Base-by-base conservation (phyloP, 2,888 invertebrate species). In the Hypolimnas misippus region DNA sequence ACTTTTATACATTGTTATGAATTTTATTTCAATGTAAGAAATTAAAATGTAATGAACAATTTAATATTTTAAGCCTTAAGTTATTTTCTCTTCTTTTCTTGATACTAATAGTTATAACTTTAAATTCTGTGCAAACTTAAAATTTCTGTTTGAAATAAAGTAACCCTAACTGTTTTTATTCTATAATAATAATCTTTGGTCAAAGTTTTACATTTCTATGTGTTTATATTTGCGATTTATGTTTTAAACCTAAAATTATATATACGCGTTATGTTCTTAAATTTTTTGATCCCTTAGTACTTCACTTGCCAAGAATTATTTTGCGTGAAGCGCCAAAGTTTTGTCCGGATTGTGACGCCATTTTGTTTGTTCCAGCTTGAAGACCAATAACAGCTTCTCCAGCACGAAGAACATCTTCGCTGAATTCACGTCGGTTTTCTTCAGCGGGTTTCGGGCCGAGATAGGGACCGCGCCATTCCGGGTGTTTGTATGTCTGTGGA, bases 391-490 rank as follows among this genome's bases (percentile, higher is more conserved):
- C 94, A 14, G 94, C 93, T 76, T 97, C 95, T 0, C 97, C 97
- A 21, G 97, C 97, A 35, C 96, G 93, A 56, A 98, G 91, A 70
- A 96, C 96, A 70, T 96, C 95, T 73, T 97, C 96, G 61, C 95
- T 94, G 92, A 96, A 98, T 54, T 96, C 95, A 4, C 97, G 93
- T 57, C 93, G 93, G 88, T 97, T 96, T 79, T 97, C 97, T 75
- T 97, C 97, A 5, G 97, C 93, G 50, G 98, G 98, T 78, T 94
- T 94, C 0, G 98, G 98, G 55, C 98, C 98, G 56, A 97, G 90
- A 76, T 84, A 94, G 44, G 97, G 97, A 44, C 97, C 97, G 64
- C 94, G 93, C 95, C 96, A 97, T 87, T 97, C 97, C 0, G 96
- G 95, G 82, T 97, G 97, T 77, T 93, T 95, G 90, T 97, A 95